These are phyloP conservation scores for Florisuga fusca DNA, from an alignment of 2,797 vertebrate species.

Conservation along the genomic window DNA sequence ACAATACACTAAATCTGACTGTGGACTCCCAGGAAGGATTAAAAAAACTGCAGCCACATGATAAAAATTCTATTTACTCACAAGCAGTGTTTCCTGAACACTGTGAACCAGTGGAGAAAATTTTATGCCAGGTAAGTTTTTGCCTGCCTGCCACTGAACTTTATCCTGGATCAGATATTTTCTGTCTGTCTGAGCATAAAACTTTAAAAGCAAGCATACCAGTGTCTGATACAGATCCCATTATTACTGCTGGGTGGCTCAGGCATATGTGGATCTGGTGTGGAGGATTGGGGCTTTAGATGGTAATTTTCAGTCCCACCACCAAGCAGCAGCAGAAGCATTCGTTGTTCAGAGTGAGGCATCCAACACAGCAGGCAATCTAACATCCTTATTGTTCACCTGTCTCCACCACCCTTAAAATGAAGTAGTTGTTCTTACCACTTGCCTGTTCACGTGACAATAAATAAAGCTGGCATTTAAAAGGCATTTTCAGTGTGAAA, in stretches of 20 bases:
- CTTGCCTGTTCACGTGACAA: background rate
- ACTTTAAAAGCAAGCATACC: rapidly evolving
- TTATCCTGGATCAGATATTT: background rate
- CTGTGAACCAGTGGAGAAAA: background rate
- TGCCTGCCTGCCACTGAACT: background rate
- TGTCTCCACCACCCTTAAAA: background rate
- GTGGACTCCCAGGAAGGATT: background rate
- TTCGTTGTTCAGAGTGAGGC: background rate
- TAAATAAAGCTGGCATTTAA: background rate
- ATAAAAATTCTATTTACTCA: background rate
- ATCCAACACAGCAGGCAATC: background rate
- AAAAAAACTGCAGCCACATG: background rate
- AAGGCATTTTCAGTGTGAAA: background rate
- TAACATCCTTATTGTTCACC: background rate
- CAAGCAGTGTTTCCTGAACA: background rate
- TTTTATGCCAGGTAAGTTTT: background rate
- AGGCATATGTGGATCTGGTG: background rate
- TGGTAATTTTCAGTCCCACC: background rate
- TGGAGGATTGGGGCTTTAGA: background rate
- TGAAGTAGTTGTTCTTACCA: background rate
- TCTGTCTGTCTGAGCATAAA: background rate
- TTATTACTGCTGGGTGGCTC: background rate
- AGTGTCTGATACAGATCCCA: background rate
- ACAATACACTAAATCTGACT: background rate
- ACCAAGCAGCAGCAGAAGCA: background rate